These are phyloP conservation scores for Mesopsocus fuscifrons DNA, from an alignment of 2,888 invertebrate genomes.

Conservation along the genomic window DNA sequence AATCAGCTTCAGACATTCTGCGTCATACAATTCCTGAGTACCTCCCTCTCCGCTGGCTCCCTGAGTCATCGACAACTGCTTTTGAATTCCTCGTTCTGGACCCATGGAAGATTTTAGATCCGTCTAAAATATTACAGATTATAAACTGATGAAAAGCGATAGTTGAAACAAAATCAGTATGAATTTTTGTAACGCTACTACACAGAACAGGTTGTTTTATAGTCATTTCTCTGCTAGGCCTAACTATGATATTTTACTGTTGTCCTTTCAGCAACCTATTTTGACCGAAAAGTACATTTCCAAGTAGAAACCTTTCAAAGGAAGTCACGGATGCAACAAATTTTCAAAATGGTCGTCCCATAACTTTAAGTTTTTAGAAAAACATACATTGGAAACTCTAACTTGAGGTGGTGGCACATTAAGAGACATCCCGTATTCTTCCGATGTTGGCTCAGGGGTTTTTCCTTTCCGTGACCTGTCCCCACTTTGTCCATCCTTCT, in stretches of 20 bases:
- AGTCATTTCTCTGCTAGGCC: no score
- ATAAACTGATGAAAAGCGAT: no score
- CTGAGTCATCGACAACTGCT: conserved; percentile 49
- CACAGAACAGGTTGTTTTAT: no score
- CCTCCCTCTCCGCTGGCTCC: conserved; percentile 55
- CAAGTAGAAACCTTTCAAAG: no score
- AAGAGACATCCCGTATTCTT: not conserved
- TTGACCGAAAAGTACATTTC: no score
- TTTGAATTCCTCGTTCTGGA: conserved; percentile 26
- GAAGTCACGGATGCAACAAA: no score
- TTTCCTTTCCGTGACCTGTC: conserved; percentile 48
- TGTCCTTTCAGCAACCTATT: no score
- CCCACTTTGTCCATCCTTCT: conserved; percentile 47
- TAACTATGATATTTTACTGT: no score
- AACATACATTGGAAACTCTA: conserved; percentile 25
- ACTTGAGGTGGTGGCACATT: conserved; percentile 22
- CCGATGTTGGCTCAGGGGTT: conserved; percentile 37
- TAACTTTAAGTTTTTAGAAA: no score
- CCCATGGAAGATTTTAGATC: conserved; percentile 21
- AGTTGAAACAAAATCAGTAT: conserved; percentile 5
- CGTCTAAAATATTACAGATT: no score
- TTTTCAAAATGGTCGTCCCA: no score
- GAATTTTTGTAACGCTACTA: conserved; percentile 6
- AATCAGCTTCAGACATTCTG: conserved; percentile 72
- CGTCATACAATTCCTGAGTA: conserved; percentile 72